These are phyloP conservation scores for Macaca nemestrina DNA, from an alignment of 2,113 vertebrate species.

Conservation along the genomic window DNA sequence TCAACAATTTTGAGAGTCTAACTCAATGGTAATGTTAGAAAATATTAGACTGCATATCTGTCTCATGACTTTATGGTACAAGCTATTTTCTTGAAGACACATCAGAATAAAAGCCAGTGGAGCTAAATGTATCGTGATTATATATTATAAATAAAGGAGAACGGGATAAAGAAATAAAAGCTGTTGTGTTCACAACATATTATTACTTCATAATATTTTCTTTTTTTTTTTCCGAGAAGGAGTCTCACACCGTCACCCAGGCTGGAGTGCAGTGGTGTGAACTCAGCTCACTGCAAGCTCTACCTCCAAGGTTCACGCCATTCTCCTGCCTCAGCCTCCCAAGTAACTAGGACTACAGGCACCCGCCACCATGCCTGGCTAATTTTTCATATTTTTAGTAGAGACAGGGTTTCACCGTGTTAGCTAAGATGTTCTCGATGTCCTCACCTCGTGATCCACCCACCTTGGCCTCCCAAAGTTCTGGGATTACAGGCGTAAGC, in stretches of 20 bases:
- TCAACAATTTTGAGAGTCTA: neutral
- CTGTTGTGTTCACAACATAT: neutral
- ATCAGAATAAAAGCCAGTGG: neutral
- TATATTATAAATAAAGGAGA: neutral
- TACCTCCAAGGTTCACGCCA: no score
- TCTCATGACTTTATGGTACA: neutral
- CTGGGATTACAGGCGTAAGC: no score
- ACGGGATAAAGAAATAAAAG: neutral
- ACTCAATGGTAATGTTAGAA: neutral
- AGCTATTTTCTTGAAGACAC: neutral
- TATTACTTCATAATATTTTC: neutral
- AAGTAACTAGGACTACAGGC: no score
- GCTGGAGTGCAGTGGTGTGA: no score
- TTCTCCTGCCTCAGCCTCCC: no score
- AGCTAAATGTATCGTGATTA: neutral
- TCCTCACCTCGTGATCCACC: no score
- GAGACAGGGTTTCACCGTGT: no score
- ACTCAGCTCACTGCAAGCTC: no score
- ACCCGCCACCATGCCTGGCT: no score
- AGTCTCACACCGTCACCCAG: no score
- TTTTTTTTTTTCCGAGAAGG: neutral
- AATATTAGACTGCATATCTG: neutral
- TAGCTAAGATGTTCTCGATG: no score
- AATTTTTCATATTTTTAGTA: no score
- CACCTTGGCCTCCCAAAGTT: rapidly evolving